Evolutionary conservation across 2,888 invertebrate species (phyloP).

Genomic region (Himalopsyche kuldschensis): DNA sequence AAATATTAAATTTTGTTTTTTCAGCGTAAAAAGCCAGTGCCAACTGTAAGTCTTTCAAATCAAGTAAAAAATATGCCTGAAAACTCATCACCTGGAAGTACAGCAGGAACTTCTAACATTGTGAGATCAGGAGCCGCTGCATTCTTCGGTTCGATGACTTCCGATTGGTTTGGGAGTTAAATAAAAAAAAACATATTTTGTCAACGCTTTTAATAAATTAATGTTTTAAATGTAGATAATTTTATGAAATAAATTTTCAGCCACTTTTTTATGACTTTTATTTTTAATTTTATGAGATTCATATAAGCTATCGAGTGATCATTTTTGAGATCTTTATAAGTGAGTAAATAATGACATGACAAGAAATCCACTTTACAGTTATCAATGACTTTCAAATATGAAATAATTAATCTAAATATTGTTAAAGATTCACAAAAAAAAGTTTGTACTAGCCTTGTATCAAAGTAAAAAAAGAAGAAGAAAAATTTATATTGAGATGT

Average conservation of each 20-base stretch:
- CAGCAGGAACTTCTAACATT: constrained; percentile 51
- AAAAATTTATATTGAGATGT: no score
- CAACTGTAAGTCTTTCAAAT: constrained; percentile 50
- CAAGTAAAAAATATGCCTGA: constrained; percentile 41
- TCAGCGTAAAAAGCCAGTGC: constrained; percentile 57
- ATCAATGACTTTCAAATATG: no score
- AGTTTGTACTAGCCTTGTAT: no score
- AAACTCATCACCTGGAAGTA: neutral
- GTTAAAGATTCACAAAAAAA: no score
- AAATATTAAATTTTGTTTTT: constrained; percentile 17
- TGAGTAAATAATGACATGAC: no score
- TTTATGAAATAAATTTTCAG: neutral
- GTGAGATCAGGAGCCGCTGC: constrained; percentile 75
- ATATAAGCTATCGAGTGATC: no score
- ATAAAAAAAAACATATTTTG: neutral
- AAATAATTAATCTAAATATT: no score
- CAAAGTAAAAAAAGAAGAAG: no score
- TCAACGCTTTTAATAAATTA: neutral
- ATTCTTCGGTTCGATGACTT: constrained; percentile 79
- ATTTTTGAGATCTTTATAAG: no score
- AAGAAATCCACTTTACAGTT: no score
- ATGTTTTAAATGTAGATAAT: neutral
- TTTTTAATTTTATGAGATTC: neutral
- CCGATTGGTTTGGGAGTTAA: constrained; percentile 73
- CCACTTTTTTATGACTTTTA: neutral